Conservation (phyloP, 2,797 vertebrate species). For the Sebastes ruberrimus region DNA sequence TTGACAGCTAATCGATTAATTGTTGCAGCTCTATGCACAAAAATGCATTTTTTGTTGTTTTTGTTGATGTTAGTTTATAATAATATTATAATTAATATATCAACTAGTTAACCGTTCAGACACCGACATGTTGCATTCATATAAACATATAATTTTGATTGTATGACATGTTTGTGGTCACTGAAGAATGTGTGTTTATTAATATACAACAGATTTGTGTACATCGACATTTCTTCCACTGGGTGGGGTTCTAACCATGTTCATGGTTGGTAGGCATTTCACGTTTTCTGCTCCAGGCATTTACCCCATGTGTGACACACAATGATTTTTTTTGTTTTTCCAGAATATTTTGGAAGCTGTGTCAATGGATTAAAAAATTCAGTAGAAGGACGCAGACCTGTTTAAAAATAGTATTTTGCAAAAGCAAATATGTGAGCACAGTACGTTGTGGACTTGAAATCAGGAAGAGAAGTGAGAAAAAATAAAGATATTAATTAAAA, state of each 20-base stretch:
- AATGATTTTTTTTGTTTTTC: neutral
- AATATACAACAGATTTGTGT: neutral
- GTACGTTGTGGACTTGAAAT: neutral
- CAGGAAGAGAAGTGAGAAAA: neutral
- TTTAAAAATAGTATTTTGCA: accelerated
- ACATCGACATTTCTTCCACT: constrained; percentile 49
- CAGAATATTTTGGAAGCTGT: neutral
- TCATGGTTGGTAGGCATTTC: neutral
- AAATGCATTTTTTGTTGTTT: neutral
- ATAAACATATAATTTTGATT: neutral
- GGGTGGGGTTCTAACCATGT: constrained; percentile 45
- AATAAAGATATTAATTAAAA: neutral
- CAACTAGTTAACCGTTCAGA: neutral
- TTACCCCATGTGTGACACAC: neutral
- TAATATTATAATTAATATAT: neutral
- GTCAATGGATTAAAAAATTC: neutral
- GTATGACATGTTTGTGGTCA: neutral
- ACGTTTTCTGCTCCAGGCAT: neutral
- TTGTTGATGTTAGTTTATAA: neutral
- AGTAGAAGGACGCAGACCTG: neutral
- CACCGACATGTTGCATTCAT: neutral
- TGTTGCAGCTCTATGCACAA: too few relatives aligned
- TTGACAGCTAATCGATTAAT: too few relatives aligned
- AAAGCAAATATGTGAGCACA: neutral
- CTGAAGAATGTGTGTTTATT: neutral